Evolutionary conservation across 2,797 vertebrate genomes (phyloP).

Genomic region (Uromys caudimaculatus): DNA sequence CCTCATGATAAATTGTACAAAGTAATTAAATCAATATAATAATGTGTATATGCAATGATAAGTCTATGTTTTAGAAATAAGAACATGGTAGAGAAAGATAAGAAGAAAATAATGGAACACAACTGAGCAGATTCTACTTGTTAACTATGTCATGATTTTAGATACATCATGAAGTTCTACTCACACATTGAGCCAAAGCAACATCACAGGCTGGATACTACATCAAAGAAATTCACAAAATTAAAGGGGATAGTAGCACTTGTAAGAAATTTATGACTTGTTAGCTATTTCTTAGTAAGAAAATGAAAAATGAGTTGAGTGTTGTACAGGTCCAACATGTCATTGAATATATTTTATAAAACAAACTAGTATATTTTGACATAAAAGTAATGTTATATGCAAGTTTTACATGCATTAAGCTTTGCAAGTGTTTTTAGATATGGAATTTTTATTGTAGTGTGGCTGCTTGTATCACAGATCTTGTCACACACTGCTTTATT

Average conservation of each 20-base stretch:
- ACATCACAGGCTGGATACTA: background rate
- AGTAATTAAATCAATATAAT: background rate
- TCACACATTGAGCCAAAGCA: background rate
- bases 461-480: background rate
- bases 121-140: background rate
- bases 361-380: background rate
- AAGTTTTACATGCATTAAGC: background rate
- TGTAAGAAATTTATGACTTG: background rate
- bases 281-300: background rate
- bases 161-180: background rate
- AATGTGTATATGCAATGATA: background rate
- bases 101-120: background rate
- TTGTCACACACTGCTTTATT: background rate
- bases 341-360: too few species aligned
- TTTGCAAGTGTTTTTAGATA: background rate
- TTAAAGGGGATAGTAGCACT: background rate
- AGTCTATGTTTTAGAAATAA: background rate
- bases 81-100: background rate
- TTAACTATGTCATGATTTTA: background rate
- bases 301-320: background rate
- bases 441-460: background rate
- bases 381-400: background rate
- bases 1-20: background rate
- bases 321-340: background rate
- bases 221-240: background rate